Percentiles rank a stretch among this genome's conserved stretches.
phyloP scores from a whole-genome alignment of 1,140 invertebrate species.

The Drosophila sp. region DNA sequence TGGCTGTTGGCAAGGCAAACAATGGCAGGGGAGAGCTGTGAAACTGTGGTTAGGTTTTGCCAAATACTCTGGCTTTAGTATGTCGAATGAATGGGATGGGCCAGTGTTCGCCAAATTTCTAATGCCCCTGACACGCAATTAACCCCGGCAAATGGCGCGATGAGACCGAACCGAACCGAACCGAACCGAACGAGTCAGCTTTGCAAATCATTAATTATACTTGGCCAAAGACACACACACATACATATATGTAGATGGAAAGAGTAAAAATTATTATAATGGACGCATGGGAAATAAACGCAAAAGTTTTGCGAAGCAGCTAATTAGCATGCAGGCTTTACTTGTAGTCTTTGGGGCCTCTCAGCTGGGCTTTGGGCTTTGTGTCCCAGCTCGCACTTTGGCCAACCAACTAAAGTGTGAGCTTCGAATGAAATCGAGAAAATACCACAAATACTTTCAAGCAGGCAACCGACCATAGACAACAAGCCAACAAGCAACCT shows the following conservation, averaged over 20 bases:
- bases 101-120: constrained; percentile 43
- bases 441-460: constrained; percentile 29
- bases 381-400: constrained; percentile 25
- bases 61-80: not conserved
- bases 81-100: constrained; percentile 21
- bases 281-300: constrained; percentile 71
- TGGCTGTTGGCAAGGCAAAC: constrained; percentile 1
- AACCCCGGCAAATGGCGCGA: constrained; percentile 54
- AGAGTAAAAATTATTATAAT: constrained; percentile 71
- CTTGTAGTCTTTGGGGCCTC: not conserved
- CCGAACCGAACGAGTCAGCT: constrained; percentile 51
- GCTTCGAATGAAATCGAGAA: constrained; percentile 32
- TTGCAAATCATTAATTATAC: constrained; percentile 80
- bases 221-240: constrained; percentile 56
- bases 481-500: constrained; percentile 21
- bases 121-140: constrained; percentile 71
- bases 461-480: constrained; percentile 15
- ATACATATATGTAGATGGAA: constrained; percentile 28
- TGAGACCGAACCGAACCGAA: not conserved
- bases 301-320: constrained; percentile 54
- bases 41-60: constrained; percentile 7
- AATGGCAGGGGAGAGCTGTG: not conserved
- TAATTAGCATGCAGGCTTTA: constrained; percentile 67
- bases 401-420: constrained; percentile 34
- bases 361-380: not conserved